These are phyloP conservation scores for Myotis pilosus DNA, from an alignment of 2,797 vertebrate genomes.

Conservation along the genomic window DNA sequence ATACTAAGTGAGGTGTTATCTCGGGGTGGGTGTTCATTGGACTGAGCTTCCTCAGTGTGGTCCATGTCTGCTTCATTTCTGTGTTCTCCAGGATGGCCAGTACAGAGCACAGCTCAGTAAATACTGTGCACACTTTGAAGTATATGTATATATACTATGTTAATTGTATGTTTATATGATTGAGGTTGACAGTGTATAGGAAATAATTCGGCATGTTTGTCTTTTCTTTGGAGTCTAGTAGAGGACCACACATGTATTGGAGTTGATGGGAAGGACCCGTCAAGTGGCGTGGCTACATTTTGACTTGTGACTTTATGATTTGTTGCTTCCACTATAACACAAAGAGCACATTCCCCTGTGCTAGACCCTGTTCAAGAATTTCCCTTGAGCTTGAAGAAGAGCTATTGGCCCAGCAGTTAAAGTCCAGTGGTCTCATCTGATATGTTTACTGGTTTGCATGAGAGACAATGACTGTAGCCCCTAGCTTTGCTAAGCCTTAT, in stretches of 20 bases:
- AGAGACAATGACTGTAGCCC: background rate
- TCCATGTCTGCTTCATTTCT: background rate
- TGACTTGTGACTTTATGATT: background rate
- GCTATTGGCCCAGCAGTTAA: background rate
- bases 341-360: background rate
- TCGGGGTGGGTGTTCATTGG: background rate
- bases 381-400: constrained; percentile 31
- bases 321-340: background rate
- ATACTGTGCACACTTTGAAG: background rate
- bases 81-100: background rate
- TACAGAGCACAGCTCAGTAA: background rate
- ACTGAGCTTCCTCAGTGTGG: background rate
- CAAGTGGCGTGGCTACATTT: background rate
- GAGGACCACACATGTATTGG: background rate
- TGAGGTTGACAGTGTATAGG: background rate
- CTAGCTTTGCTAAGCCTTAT: background rate
- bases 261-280: background rate
- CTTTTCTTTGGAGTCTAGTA: background rate
- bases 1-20: background rate
- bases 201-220: background rate
- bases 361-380: background rate
- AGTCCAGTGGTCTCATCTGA: background rate
- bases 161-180: background rate
- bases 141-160: background rate
- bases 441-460: background rate